These are phyloP conservation scores for Bryconaethiops microstoma DNA, from an alignment of 2,797 vertebrate genomes.

Conservation along the genomic window DNA sequence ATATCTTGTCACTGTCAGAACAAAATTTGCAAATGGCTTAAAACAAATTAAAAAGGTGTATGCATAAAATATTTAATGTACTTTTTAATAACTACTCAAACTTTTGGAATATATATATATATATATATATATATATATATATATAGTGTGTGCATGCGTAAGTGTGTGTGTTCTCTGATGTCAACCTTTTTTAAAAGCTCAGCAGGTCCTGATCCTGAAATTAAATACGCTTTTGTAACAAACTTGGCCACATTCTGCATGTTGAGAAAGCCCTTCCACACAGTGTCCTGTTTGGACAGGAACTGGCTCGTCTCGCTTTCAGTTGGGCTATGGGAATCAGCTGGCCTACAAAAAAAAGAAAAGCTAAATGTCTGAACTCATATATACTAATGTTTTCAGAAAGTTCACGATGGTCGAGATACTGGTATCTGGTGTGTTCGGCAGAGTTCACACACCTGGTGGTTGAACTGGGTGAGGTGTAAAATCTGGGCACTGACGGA, in stretches of 20 bases:
- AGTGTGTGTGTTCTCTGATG: conserved; percentile 43
- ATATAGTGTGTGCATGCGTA: not conserved
- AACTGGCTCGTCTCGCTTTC: conserved; percentile 86
- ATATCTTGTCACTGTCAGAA: too few species aligned
- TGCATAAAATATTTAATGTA: too few species aligned
- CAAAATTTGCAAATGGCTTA: too few species aligned
- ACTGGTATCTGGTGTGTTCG: too few species aligned
- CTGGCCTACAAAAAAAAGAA: conserved; percentile 66
- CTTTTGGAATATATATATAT: too few species aligned
- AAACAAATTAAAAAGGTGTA: too few species aligned
- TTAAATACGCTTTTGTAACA: conserved; percentile 93
- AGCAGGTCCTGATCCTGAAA: conserved; percentile 90
- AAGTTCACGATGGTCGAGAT: too few species aligned
- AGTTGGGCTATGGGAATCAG: conserved; percentile 76
- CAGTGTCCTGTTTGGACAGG: conserved; percentile 85
- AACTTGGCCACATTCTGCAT: conserved; percentile 97
- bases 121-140: too few species aligned
- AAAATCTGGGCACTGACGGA: conserved; percentile 81
- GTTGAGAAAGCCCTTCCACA: conserved; percentile 99
- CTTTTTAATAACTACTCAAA: too few species aligned
- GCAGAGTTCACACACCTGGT: conserved; percentile 75
- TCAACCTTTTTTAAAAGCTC: conserved; percentile 90
- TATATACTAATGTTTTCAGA: too few species aligned
- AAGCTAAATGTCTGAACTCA: not conserved
- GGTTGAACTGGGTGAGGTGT: conserved; percentile 70